A percentile compares a stretch with the other conserved stretches of the same genome.
Evolutionary conservation across 53 echinoderm and acorn worm species (phyloP).

Genomic region (Echinometra lucunter): DNA sequence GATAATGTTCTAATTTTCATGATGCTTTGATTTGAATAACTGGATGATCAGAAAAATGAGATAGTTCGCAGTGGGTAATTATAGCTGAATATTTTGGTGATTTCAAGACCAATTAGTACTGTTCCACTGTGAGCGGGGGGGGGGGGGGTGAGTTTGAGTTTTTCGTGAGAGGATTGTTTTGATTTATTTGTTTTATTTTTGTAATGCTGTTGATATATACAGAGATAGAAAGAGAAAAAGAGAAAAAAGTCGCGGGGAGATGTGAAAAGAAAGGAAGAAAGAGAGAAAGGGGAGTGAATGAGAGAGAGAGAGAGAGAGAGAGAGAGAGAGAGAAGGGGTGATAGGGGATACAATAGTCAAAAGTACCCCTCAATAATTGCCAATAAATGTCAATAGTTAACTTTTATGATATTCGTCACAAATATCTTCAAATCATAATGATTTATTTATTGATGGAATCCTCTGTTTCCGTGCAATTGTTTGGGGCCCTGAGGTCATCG

Average conservation of each 20-base stretch:
- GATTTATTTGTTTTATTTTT: no score
- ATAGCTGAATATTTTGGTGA: no score
- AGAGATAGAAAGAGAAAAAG: not conserved
- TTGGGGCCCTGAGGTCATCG: not conserved
- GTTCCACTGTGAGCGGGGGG: no score
- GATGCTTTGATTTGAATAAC: no score
- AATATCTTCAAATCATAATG: not conserved
- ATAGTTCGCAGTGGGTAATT: no score
- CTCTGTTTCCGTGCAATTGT: conserved; percentile 11
- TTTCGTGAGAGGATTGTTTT: no score
- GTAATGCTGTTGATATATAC: no score
- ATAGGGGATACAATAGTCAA: not conserved
- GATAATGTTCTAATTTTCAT: no score
- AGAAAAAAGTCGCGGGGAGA: not conserved
- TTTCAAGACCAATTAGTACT: no score
- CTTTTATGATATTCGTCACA: not conserved
- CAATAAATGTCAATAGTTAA: not conserved
- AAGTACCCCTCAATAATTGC: not conserved
- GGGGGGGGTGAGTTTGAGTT: no score
- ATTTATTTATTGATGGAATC: no score
- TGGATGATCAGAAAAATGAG: no score
- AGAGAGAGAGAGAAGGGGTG: not conserved
- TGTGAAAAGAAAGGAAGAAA: not conserved
- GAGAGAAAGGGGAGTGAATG: not conserved
- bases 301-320: not conserved